Percentiles rank a stretch among this genome's conserved stretches.
These are phyloP conservation scores for Prostheceraeus crozeri DNA, from an alignment of 2,888 invertebrate genomes.

Conservation along the genomic window DNA sequence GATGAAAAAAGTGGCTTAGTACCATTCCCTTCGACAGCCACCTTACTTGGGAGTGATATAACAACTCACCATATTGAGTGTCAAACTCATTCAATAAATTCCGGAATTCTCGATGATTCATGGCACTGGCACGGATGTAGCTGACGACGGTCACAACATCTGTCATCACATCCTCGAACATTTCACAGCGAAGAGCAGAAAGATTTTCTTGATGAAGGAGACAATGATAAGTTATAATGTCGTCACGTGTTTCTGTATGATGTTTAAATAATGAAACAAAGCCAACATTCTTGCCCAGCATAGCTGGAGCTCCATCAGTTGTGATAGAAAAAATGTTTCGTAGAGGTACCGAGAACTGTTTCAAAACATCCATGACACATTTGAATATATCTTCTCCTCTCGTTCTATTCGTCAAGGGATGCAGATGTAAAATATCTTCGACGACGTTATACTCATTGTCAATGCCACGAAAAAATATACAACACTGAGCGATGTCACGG, in stretches of 20 bases:
- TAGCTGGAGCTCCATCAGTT: constrained; percentile 27
- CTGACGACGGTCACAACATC: constrained; percentile 7
- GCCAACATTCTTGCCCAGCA: constrained; percentile 16
- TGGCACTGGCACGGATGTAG: constrained; percentile 22
- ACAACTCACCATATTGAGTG: constrained; percentile 25
- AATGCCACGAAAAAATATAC: constrained; percentile 6
- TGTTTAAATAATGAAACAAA: constrained; percentile 28
- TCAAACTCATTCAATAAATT: constrained; percentile 10
- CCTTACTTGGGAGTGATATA: constrained; percentile 27
- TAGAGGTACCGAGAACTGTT: not conserved
- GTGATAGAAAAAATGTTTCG: constrained; percentile 23
- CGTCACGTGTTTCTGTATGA: constrained; percentile 24
- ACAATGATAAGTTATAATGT: constrained; percentile 33
- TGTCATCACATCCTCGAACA: constrained; percentile 27
- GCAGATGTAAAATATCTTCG: constrained; percentile 29
- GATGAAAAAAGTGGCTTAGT: constrained; percentile 5
- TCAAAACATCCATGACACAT: not conserved
- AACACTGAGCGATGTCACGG: constrained; percentile 22
- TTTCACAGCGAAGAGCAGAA: constrained; percentile 16
- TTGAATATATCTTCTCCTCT: constrained; percentile 30
- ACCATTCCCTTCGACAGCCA: constrained; percentile 21
- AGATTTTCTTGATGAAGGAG: constrained; percentile 33
- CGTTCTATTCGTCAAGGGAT: constrained; percentile 21
- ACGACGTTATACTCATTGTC: constrained; percentile 15
- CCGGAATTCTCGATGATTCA: constrained; percentile 31